A percentile compares a stretch with the other conserved stretches of the same genome.
Conservation (phyloP, 37 sponge, comb jelly and placozoan genomes). For the Crambe crambe region DNA sequence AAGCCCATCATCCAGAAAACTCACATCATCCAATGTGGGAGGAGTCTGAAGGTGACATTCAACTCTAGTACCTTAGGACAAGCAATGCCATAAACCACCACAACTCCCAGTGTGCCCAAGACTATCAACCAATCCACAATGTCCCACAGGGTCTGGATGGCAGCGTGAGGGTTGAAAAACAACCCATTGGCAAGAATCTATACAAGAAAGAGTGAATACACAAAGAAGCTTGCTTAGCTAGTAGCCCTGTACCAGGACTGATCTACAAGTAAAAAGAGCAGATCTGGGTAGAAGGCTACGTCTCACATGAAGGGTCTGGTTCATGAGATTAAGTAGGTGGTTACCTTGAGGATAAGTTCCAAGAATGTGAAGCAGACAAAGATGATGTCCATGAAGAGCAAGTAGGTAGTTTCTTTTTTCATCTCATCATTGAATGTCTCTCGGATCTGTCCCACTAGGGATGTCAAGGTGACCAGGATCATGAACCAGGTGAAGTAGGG, state of each 20-base stretch:
- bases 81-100: not conserved
- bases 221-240: too few relatives aligned
- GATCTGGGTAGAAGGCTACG: too few relatives aligned
- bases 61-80: not conserved
- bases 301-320: too few relatives aligned
- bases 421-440: conserved; percentile 13
- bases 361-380: conserved; percentile 57
- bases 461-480: conserved; percentile 15
- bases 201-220: not conserved
- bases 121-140: conserved; percentile 74
- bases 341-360: conserved; percentile 58
- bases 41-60: not conserved
- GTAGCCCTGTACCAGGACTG: too few relatives aligned
- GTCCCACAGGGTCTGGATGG: conserved; percentile 61
- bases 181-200: conserved; percentile 69
- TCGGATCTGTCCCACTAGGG: conserved; percentile 25
- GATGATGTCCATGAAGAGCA: conserved; percentile 13
- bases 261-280: not conserved
- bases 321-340: not conserved
- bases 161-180: conserved; percentile 70
- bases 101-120: conserved; percentile 25
- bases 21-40: conserved; percentile 15
- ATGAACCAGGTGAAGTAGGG: conserved; percentile 80
- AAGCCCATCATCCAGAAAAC: not conserved
- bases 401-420: not conserved